These are phyloP conservation scores for Nemoura dubitans DNA, from an alignment of 2,888 invertebrate species.

Conservation along the genomic window DNA sequence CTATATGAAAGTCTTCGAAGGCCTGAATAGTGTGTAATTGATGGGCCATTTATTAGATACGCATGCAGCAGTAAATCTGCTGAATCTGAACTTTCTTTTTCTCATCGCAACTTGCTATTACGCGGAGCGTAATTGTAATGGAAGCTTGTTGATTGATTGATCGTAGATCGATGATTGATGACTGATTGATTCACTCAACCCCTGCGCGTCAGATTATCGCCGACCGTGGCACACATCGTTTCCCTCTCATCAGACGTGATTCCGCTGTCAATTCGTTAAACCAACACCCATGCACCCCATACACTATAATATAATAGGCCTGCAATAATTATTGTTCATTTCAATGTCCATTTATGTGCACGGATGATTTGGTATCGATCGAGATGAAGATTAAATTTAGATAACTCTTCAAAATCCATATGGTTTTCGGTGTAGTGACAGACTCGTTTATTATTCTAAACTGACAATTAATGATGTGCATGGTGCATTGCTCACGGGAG, in stretches of 20 bases:
- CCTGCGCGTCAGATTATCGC: neutral
- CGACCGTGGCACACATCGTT: neutral
- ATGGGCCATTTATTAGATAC: neutral
- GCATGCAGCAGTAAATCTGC: neutral
- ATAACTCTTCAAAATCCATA: neutral
- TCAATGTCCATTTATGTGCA: neutral
- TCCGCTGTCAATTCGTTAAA: neutral
- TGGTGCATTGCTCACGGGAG: neutral
- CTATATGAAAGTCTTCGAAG: neutral
- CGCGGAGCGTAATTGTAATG: neutral
- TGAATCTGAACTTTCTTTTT: neutral
- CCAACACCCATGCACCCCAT: neutral
- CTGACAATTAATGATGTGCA: neutral
- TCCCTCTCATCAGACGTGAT: neutral
- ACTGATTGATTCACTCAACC: neutral
- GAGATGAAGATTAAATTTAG: neutral
- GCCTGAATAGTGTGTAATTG: neutral
- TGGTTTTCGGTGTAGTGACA: neutral
- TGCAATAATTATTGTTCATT: neutral
- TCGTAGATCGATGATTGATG: conserved; percentile 7
- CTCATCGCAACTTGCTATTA: neutral
- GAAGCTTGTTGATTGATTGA: conserved; percentile 8
- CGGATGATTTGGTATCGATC: neutral
- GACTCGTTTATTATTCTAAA: neutral
- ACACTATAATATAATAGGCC: too few species aligned